Conservation (phyloP, 2,113 vertebrate genomes). For the Muntiacus muntjak region DNA sequence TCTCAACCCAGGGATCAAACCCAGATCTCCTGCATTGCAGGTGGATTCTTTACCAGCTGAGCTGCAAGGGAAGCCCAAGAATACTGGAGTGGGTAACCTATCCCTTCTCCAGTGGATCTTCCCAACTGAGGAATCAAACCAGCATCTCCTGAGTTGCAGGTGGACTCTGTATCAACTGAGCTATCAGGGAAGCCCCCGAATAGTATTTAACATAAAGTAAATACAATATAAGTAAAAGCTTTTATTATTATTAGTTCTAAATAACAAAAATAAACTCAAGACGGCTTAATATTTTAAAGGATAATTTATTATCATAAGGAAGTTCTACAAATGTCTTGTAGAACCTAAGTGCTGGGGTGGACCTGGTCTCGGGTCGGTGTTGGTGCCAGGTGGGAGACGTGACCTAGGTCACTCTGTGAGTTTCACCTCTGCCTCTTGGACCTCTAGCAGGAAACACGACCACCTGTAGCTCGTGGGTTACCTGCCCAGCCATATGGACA, state of each 20-base stretch:
- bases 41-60: background rate
- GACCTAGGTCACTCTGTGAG: background rate
- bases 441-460: background rate
- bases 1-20: background rate
- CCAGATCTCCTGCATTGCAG: background rate
- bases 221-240: background rate
- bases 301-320: background rate
- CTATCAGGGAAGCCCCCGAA: background rate
- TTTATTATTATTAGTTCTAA: background rate
- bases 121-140: accelerated
- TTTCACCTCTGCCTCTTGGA: background rate
- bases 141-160: background rate
- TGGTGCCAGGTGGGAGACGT: background rate
- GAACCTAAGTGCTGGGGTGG: background rate
- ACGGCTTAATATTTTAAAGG: background rate
- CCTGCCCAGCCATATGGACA: background rate
- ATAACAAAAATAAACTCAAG: background rate
- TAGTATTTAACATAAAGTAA: background rate
- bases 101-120: background rate
- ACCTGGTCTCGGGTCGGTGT: background rate
- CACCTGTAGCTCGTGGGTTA: background rate
- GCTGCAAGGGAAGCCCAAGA: background rate
- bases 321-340: background rate
- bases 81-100: background rate
- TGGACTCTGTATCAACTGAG: background rate